Evolutionary conservation across 2,888 invertebrate species (phyloP), one percentile per base, ranked within the genome.

Genomic region (Biston betularia): DNA sequence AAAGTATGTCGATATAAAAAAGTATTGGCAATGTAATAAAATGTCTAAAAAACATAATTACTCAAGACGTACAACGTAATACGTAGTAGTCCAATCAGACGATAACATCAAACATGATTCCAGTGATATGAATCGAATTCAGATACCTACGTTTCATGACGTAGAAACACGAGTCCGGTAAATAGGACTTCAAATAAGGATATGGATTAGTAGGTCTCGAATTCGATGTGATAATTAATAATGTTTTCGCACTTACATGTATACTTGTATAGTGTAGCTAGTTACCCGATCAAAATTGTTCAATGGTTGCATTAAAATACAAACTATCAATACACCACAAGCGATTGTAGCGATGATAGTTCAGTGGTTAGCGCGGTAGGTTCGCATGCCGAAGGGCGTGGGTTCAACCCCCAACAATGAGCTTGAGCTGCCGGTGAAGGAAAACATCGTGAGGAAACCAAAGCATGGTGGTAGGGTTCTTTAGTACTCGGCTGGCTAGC

Each of bases 141-240:
- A 45, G 45, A 24, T 11, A 48, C 34, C 44, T 12, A 38, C 11
- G 45, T 56, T 35, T 15, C 10, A 12, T 57, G 14, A 57, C 57
- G 57, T 48, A 15, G 15, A 7, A 14, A 38, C 34, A 45, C 2
- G 38, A 42, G n/a, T 10, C 6, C 44, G 65, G 54, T 66, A 69
- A 63, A 40, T 61, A 10, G 9, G 55, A 57, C 49, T 59, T 48
- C 63, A 63, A 63, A 69, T 53, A 66, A 35, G 55, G 52, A 56
- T 48, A 44, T 50, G 52, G 63, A 62, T 62, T 63, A 58, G 55
- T 55, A 33, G 44, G 53, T 63, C 55, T 65, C 46, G 59, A 57
- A 33, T 38, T 33, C n/a, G 12, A 54, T 10, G 62, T 59, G 58
- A 50, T 59, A 59, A 59, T 59, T 59, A 6, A 15, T 15, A 33